Evolutionary conservation across 37 sponge, comb jelly and placozoan genomes (phyloP), one percentile per base, ranked within the genome.

Genomic region (Cliona cf. orientalis): DNA sequence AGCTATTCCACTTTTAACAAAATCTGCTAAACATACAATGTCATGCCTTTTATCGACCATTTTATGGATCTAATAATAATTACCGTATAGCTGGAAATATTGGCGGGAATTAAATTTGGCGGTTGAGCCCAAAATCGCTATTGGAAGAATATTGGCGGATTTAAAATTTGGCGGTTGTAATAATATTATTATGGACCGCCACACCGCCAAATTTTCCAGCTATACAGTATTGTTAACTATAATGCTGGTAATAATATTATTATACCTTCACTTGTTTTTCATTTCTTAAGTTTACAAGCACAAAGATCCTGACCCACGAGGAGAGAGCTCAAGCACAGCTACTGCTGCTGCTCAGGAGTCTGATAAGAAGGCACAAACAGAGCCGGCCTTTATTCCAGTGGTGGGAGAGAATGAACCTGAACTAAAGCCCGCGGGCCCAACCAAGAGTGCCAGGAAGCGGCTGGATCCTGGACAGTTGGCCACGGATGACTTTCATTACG

Each of bases 401-500:
- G 93, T 92, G 19, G 95, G 91, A n/a, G 81, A 83, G 74, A 82
- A 78, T 87, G 88, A 86, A 41, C 89, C 90, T 17, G 89, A 88
- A 60, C 58, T 82, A 7, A 88, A 80, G 65, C 53, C 62, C 11
- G 62, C 74, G 0, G 79, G 53, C 0, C 25, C 72, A 14, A 41
- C 25, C 1, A 81, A 80, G n/a, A 36, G 40, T 2, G 35, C 58
- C 38, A 90, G 83, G 75, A 87, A 66, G 67, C 88, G 89, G 42
- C 56, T 45, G 35, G 86, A 88, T 31, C 76, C 63, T 7, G n/a
- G 70, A 0, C 78, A 88, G 41, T 86, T 79, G 36, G 93, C 97
- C 22, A 89, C 96, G 36, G 97, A 97, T 79, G 93, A 97, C 74
- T 91, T 70, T 42, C 95, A 97, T 58, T 97, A 75, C 74, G 97